phyloP scores from a whole-genome alignment of 2,113 vertebrate species.

The Sinocyclocheilus anshuiensis region DNA sequence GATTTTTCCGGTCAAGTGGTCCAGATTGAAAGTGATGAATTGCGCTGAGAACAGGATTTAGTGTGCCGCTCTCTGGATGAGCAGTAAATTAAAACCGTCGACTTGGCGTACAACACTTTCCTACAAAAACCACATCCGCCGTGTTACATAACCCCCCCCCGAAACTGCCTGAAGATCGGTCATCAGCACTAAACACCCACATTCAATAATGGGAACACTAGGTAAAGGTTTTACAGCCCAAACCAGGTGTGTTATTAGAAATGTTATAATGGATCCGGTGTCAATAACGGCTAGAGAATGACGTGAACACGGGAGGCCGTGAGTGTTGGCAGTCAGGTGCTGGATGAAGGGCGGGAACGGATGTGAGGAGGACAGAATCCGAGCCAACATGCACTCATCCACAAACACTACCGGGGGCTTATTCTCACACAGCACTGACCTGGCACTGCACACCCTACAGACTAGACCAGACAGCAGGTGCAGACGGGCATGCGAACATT shows the following conservation, averaged over 20 bases:
- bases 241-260: not conserved
- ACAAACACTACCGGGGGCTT: conserved; percentile 41
- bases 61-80: not conserved
- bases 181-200: not conserved
- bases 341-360: not conserved
- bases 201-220: not conserved
- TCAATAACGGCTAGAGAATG: not conserved
- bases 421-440: conserved; percentile 3
- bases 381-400: conserved; percentile 54
- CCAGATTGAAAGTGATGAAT: not conserved
- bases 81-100: not conserved
- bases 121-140: not conserved
- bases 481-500: not conserved
- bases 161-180: not conserved
- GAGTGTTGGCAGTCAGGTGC: conserved; percentile 12
- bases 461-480: conserved; percentile 4
- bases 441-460: not conserved
- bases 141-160: not conserved
- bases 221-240: not conserved
- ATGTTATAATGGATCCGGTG: not conserved
- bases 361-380: conserved; percentile 4
- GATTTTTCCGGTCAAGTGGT: not conserved
- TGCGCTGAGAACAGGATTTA: not conserved
- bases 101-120: not conserved
- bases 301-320: not conserved